Evolutionary conservation across 1,140 invertebrate species (phyloP).

Genomic region (Diprion similis): DNA sequence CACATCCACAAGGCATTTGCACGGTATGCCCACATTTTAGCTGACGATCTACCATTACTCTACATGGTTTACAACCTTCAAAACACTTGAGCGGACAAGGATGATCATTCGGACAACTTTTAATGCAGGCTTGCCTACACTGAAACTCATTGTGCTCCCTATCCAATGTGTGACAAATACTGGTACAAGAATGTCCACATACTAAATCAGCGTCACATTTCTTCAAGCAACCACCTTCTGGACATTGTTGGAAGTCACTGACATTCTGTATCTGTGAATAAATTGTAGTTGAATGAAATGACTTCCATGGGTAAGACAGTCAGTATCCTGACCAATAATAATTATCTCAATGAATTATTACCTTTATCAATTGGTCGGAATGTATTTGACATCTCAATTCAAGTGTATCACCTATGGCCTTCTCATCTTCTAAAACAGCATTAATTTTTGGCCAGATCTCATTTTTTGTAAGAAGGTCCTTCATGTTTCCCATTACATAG

Average conservation of each 20-base stretch:
- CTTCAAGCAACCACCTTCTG: conserved; percentile 61
- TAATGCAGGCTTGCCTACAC: conserved; percentile 55
- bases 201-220: conserved; percentile 51
- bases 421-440: conserved; percentile 51
- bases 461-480: conserved; percentile 61
- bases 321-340: neutral
- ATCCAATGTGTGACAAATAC: conserved; percentile 62
- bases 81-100: conserved; percentile 45
- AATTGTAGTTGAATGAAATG: neutral
- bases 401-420: conserved; percentile 55
- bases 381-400: conserved; percentile 63
- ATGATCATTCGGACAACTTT: conserved; percentile 37
- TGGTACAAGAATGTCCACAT: conserved; percentile 66
- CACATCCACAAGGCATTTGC: conserved; percentile 49
- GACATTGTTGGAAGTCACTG: conserved; percentile 58
- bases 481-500: conserved; percentile 73
- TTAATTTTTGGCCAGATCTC: conserved; percentile 65
- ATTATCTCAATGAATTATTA: conserved; percentile 25
- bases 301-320: too few species aligned
- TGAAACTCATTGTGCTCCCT: conserved; percentile 53
- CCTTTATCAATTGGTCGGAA: conserved; percentile 40
- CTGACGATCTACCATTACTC: conserved; percentile 43
- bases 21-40: conserved; percentile 60
- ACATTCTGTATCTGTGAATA: conserved; percentile 33
- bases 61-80: conserved; percentile 58